Evolutionary conservation across 1,140 invertebrate genomes (phyloP), one percentile per base, ranked within the genome.

Genomic region (Leptinotarsa defecta): DNA sequence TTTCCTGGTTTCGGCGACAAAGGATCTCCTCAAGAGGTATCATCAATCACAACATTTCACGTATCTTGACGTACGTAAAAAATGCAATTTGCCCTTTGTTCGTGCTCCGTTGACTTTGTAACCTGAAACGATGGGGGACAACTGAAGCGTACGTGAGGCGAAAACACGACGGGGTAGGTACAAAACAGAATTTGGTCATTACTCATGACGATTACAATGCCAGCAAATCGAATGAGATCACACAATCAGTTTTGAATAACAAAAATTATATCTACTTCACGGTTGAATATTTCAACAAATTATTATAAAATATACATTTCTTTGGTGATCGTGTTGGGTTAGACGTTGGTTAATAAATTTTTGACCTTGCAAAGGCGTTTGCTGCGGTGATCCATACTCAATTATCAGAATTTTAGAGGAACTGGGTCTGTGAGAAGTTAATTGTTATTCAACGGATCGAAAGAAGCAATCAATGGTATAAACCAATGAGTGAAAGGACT

Each of bases 1-100:
- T 83, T 84, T 83, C 82, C 81, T 84, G 84, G 81, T 83, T 83
- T 77, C 71, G 63, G 73, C 74, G 79, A 83, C 81, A 84, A 84
- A 78, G 74, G 75, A 61, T 20, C 77, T 78, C 74, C 82, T 84
- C 81, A 81, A 82, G 81, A 84, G 83, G 79, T 82, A 79, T 81
- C 78, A 84, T 84, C 82, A 84, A 84, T 84, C 83, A 84, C 70
- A 79, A 77, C 76, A 79, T 81, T 82, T 82, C 81, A 80, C 63
- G 71, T 82, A 76, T 80, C 80, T 79, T 77, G 78, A 79, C 80
- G 79, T 81, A 69, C 69, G 74, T 76, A 81, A 82, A 82, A 82
- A 82, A 82, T 82, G 81, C 77, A 81, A 82, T 82, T 82, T 82
- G 76, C 74, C 68, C 74, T 75, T 78, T 75, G 67, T 74, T 72